Evolutionary conservation across 2,113 vertebrate species (phyloP).

Genomic region (Apus apus): DNA sequence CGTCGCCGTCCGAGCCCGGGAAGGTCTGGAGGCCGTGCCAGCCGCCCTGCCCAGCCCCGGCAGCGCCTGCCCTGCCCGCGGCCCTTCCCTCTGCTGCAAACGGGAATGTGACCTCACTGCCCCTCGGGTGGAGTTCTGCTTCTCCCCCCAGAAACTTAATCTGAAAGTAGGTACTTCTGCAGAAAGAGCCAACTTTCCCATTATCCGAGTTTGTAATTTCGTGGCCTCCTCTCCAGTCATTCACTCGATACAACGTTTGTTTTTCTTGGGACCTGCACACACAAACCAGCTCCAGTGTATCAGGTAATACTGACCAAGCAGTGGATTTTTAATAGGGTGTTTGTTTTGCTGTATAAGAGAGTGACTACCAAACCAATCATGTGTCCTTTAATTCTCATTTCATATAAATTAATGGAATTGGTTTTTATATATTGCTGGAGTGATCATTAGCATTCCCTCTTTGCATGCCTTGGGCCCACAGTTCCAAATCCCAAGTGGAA

Average conservation of each 20-base stretch:
- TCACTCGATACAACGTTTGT: fast-evolving
- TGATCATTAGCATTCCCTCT: background rate
- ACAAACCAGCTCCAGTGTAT: background rate
- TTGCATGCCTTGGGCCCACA: fast-evolving
- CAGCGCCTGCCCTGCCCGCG: background rate
- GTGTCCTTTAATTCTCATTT: fast-evolving
- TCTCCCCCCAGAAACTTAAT: background rate
- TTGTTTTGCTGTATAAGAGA: background rate
- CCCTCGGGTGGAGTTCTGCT: fast-evolving
- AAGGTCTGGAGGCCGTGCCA: background rate
- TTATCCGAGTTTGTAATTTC: background rate
- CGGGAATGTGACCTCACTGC: background rate
- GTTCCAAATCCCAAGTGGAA: slow-evolving; percentile 11
- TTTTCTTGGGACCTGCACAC: background rate
- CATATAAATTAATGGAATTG: fast-evolving
- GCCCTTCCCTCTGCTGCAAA: background rate
- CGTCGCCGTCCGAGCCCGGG: no score
- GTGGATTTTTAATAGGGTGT: background rate
- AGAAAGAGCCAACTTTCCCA: background rate
- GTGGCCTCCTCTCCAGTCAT: background rate
- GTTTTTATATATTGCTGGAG: fast-evolving
- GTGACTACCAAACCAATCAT: background rate
- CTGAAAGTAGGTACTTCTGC: fast-evolving
- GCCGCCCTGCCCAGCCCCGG: background rate
- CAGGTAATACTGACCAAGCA: background rate